phyloP scores from a whole-genome alignment of 2,797 vertebrate species.

The Leptatherina wallacei region DNA sequence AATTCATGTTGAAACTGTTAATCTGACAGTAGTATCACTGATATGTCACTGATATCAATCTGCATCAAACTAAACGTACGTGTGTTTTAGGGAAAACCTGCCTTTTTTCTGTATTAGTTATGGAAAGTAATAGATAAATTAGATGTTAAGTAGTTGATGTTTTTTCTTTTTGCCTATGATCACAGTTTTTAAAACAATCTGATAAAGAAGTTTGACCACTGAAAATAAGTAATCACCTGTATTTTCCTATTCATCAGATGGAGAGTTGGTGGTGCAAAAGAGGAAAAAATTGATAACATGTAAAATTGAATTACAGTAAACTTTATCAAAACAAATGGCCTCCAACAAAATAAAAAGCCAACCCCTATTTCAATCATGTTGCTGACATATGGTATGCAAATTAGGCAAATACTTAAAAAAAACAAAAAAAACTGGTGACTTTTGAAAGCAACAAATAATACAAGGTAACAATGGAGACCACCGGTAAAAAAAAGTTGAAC shows the following conservation, averaged over 20 bases:
- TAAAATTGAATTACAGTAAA: conserved; percentile 37
- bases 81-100: too few species aligned
- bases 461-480: not conserved
- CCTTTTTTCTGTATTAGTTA: too few species aligned
- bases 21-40: too few species aligned
- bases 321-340: conserved; percentile 22
- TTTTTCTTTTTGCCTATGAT: conserved; percentile 50
- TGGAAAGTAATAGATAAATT: too few species aligned
- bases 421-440: not conserved
- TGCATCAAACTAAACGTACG: too few species aligned
- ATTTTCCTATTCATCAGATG: conserved; percentile 67
- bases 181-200: conserved; percentile 48
- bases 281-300: conserved; percentile 64
- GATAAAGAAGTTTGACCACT: conserved; percentile 54
- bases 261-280: conserved; percentile 52
- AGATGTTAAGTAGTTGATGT: too few species aligned
- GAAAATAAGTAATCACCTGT: conserved; percentile 70
- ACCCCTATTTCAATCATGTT: not conserved
- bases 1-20: too few species aligned
- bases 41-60: too few species aligned
- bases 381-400: not conserved
- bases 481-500: not conserved
- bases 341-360: conserved; percentile 11
- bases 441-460: not conserved
- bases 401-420: not conserved